Conservation (phyloP, 2,113 vertebrate genomes). For the Hemibagrus wyckioides region DNA sequence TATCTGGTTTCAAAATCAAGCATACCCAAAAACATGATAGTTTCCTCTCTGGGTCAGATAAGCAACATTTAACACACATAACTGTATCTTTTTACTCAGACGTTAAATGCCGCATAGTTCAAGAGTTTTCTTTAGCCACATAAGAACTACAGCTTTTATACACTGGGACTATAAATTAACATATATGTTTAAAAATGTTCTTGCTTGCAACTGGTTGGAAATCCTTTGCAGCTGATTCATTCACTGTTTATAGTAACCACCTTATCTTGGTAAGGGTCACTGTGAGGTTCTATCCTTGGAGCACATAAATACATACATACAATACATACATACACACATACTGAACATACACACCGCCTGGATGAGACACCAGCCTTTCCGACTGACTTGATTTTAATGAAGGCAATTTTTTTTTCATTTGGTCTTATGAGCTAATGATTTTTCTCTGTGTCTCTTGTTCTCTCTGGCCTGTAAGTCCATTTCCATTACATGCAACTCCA, state of each 20-base stretch:
- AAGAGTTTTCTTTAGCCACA: not conserved
- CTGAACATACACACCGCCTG: not conserved
- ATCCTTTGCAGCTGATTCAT: not conserved
- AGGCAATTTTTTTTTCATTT: not conserved
- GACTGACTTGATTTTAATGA: not conserved
- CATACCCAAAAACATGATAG: not conserved
- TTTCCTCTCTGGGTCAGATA: not conserved
- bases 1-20: not conserved
- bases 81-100: not conserved
- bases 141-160: not conserved
- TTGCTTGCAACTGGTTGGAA: not conserved
- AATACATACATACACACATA: not conserved
- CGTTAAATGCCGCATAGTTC: not conserved
- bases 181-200: not conserved
- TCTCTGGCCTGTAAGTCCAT: too few relatives aligned
- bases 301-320: not conserved
- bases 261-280: not conserved
- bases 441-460: too few relatives aligned
- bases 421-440: too few relatives aligned
- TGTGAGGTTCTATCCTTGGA: not conserved
- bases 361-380: not conserved
- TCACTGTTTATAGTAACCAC: not conserved
- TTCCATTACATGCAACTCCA: too few relatives aligned
- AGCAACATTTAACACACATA: not conserved
- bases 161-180: too few relatives aligned